These are phyloP conservation scores for Borostomias antarcticus DNA, from an alignment of 2,797 vertebrate species.

Conservation along the genomic window DNA sequence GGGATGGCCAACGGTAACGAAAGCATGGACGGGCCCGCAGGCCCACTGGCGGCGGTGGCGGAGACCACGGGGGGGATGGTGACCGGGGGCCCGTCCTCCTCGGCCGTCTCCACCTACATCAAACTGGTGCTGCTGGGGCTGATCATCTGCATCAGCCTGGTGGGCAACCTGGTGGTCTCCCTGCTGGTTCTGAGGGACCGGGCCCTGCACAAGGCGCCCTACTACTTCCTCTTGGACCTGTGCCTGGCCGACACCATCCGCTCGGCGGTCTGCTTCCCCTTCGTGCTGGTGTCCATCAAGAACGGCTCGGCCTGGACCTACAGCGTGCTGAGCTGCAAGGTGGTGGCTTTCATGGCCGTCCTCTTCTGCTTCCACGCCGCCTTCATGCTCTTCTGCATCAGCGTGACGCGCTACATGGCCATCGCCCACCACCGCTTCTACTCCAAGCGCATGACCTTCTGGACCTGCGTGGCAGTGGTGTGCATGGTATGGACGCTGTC, in stretches of 20 bases:
- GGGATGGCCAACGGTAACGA: conserved; percentile 76
- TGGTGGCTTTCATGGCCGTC: conserved; percentile 91
- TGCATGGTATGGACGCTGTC: conserved; percentile 93
- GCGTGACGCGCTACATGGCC: conserved; percentile 90
- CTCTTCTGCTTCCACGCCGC: conserved; percentile 92
- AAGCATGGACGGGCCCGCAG: conserved; percentile 69
- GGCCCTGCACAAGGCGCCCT: conserved; percentile 87
- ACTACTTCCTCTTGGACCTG: conserved; percentile 89
- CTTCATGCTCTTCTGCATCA: conserved; percentile 92
- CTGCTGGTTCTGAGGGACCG: conserved; percentile 86
- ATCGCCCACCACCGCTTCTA: conserved; percentile 92
- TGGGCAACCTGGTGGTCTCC: conserved; percentile 85
- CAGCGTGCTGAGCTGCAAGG: conserved; percentile 88
- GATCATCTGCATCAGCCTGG: conserved; percentile 88
- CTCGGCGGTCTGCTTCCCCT: conserved; percentile 89
- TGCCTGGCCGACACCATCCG: conserved; percentile 88
- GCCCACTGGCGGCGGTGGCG: conserved; percentile 67
- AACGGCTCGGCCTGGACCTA: conserved; percentile 91
- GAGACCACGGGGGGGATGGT: conserved; percentile 62
- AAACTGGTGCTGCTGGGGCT: conserved; percentile 86
- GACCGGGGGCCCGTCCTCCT: conserved; percentile 69
- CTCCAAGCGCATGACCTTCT: conserved; percentile 90
- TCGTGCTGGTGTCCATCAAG: conserved; percentile 87
- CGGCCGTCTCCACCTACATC: conserved; percentile 81
- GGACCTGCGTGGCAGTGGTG: conserved; percentile 89